These are phyloP conservation scores for Acanthoscelides obtectus DNA, from an alignment of 2,888 invertebrate species.

Conservation along the genomic window DNA sequence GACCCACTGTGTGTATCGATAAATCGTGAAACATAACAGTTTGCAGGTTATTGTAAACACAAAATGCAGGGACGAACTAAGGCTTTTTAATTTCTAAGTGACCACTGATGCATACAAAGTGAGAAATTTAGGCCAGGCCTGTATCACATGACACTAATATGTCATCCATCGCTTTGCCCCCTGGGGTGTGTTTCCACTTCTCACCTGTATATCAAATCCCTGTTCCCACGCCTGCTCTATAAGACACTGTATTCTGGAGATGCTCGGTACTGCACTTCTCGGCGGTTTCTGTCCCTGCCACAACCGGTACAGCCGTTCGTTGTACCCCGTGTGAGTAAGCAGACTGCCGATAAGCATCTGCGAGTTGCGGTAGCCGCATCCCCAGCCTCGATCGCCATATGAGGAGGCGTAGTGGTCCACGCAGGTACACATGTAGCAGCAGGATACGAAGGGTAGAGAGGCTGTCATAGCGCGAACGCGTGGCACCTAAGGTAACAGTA, in stretches of 20 bases:
- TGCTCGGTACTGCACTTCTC: conserved; percentile 73
- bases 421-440: conserved; percentile 71
- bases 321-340: conserved; percentile 64
- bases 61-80: too few relatives aligned
- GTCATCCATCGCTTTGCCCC: too few relatives aligned
- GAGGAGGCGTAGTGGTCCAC: conserved; percentile 85
- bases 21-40: too few relatives aligned
- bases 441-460: conserved; percentile 59
- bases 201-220: conserved; percentile 74
- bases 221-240: conserved; percentile 80
- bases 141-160: too few relatives aligned
- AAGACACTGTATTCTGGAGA: conserved; percentile 76
- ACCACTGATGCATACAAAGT: too few relatives aligned
- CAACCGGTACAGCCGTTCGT: conserved; percentile 53
- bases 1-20: too few relatives aligned
- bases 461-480: conserved; percentile 50
- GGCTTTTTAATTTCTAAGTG: too few relatives aligned
- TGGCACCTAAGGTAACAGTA: conserved; percentile 45
- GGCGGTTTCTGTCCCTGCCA: conserved; percentile 50
- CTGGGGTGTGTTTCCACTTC: too few relatives aligned
- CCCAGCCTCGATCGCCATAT: conserved; percentile 88
- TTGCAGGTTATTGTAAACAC: too few relatives aligned
- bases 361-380: conserved; percentile 87
- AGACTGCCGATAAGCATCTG: conserved; percentile 89
- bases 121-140: too few relatives aligned